These are phyloP conservation scores for Empis stercorea DNA, from an alignment of 2,888 invertebrate genomes.

Conservation along the genomic window DNA sequence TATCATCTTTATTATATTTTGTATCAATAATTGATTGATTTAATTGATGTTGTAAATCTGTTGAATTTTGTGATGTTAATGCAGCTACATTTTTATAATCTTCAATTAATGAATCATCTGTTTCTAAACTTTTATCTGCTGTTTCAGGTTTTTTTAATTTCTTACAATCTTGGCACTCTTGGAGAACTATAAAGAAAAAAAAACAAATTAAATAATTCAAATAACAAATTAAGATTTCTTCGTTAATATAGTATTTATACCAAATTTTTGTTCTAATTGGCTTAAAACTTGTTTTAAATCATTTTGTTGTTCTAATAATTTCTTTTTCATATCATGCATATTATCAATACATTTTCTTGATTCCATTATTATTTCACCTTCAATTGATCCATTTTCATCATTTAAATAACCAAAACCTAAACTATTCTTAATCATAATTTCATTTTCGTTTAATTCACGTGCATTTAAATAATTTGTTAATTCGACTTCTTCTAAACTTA, in stretches of 20 bases:
- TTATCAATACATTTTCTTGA: slow-evolving; percentile 51
- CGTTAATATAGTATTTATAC: background rate
- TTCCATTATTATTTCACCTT: slow-evolving; percentile 51
- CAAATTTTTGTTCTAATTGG: background rate
- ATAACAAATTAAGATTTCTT: background rate
- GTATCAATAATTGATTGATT: background rate
- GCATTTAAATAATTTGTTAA: background rate
- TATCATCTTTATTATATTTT: too few relatives aligned
- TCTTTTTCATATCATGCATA: slow-evolving; percentile 47
- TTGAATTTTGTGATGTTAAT: background rate
- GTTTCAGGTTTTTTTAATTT: slow-evolving; percentile 30
- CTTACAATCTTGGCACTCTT: slow-evolving; percentile 27
- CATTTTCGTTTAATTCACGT: slow-evolving; percentile 9
- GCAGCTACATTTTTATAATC: background rate
- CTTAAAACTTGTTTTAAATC: slow-evolving; percentile 21
- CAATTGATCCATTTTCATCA: slow-evolving; percentile 24
- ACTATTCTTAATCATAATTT: slow-evolving; percentile 14
- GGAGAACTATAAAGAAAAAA: slow-evolving; percentile 16
- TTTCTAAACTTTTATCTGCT: slow-evolving; percentile 33
- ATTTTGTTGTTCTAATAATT: slow-evolving; percentile 47
- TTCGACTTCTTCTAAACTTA: slow-evolving; percentile 64
- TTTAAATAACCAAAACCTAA: slow-evolving; percentile 29
- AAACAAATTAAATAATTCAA: background rate
- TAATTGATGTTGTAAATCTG: background rate
- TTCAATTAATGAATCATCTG: slow-evolving; percentile 20